Evolutionary conservation across 2,797 vertebrate genomes (phyloP).

Genomic region (Darevskia mixta): DNA sequence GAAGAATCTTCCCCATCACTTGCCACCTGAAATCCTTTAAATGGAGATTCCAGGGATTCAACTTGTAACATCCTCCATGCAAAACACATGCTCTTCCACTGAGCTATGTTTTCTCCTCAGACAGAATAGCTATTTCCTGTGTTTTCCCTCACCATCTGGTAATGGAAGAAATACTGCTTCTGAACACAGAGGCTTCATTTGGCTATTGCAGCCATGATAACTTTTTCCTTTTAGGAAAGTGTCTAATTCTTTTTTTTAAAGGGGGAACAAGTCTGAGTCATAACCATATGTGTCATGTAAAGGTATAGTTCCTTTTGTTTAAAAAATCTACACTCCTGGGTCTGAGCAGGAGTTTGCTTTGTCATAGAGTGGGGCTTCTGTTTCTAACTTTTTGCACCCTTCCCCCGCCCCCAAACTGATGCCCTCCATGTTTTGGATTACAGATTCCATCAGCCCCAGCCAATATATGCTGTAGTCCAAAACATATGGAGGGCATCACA

Average conservation of each 20-base stretch:
- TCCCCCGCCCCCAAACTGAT: background rate
- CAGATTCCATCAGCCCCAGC: too few species aligned
- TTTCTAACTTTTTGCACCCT: background rate
- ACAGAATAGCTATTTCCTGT: background rate
- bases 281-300: background rate
- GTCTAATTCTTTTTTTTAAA: background rate
- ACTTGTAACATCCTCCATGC: background rate
- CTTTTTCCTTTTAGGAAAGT: background rate
- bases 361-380: background rate
- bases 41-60: background rate
- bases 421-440: too few species aligned
- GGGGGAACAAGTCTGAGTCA: too few species aligned
- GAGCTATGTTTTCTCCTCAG: background rate
- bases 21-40: too few species aligned
- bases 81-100: background rate
- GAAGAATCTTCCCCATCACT: too few species aligned
- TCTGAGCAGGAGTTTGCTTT: background rate
- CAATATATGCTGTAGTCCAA: too few species aligned
- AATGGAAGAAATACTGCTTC: background rate
- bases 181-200: background rate
- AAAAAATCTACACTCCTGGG: background rate
- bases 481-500: too few species aligned
- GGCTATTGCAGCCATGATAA: background rate
- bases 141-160: background rate
- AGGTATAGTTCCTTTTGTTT: background rate